A percentile compares a stretch with the other conserved stretches of the same genome.
Evolutionary conservation across 2,797 vertebrate species (phyloP).

Genomic region (Loriculus beryllinus): DNA sequence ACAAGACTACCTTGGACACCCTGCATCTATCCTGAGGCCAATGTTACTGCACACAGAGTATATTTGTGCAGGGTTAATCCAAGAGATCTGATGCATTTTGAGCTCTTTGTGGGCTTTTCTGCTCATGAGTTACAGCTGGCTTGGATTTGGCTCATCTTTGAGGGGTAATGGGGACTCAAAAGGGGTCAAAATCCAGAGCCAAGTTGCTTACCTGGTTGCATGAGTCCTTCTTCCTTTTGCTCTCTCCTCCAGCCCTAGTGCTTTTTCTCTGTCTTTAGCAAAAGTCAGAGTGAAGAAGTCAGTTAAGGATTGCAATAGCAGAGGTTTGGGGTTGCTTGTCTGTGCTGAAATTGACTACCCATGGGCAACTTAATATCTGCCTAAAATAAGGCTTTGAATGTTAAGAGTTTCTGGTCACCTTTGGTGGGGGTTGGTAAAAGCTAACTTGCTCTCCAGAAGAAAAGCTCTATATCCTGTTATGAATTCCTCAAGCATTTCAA

Average conservation of each 20-base stretch:
- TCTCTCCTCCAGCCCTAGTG: fast-evolving
- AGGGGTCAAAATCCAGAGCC: not conserved
- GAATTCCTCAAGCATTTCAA: not conserved
- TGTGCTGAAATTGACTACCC: not conserved
- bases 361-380: not conserved
- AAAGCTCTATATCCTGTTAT: not conserved
- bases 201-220: not conserved
- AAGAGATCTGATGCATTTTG: not conserved
- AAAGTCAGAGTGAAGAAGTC: not conserved
- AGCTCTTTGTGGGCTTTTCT: not conserved
- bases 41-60: fast-evolving
- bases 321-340: not conserved
- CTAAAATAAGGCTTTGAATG: not conserved
- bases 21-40: fast-evolving
- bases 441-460: not conserved
- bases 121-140: not conserved
- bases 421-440: not conserved
- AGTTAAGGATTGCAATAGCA: not conserved
- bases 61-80: not conserved
- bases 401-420: not conserved
- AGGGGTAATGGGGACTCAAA: not conserved
- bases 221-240: not conserved
- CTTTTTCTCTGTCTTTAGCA: not conserved
- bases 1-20: fast-evolving
- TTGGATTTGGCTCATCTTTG: not conserved